Evolutionary conservation across 2,797 vertebrate genomes (phyloP).

Genomic region (Lacerta agilis): DNA sequence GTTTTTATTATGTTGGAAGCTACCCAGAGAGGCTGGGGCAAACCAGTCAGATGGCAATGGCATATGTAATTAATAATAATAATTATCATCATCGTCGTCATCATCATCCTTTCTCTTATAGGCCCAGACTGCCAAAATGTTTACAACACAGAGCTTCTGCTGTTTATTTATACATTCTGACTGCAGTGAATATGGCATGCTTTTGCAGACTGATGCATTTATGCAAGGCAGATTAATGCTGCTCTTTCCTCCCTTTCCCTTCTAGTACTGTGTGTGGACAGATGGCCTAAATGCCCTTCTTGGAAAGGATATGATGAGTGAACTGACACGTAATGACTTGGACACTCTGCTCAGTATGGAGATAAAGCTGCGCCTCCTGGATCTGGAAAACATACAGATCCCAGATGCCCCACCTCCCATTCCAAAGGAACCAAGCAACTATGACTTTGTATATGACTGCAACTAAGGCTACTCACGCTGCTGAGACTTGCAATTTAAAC

Average conservation of each 20-base stretch:
- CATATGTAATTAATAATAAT: too few species aligned
- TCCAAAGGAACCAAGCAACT: constrained; percentile 99
- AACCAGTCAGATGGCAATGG: too few species aligned
- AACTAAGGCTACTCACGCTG: constrained; percentile 85
- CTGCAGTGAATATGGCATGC: not conserved
- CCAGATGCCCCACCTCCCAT: constrained; percentile 96
- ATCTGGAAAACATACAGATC: constrained; percentile 99
- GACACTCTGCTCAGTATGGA: constrained; percentile 99
- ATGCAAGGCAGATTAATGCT: not conserved
- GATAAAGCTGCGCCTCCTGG: constrained; percentile 98
- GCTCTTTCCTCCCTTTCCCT: constrained; percentile 2
- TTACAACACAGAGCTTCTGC: not conserved
- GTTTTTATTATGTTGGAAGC: too few species aligned
- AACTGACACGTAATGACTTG: constrained; percentile 94
- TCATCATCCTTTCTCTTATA: not conserved
- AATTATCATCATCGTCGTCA: too few species aligned
- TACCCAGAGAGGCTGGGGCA: too few species aligned
- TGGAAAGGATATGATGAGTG: constrained; percentile 98
- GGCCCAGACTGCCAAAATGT: not conserved
- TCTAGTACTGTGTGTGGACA: constrained; percentile 97
- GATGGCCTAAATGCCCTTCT: constrained; percentile 96
- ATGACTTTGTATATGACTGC: constrained; percentile 99
- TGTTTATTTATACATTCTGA: not conserved
- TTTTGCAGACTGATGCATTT: not conserved
- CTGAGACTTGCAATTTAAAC: constrained; percentile 79